A percentile compares a stretch with the other conserved stretches of the same genome.
These are phyloP conservation scores for Potamarius usumacintae DNA, from an alignment of 2,113 vertebrate genomes.

Conservation along the genomic window DNA sequence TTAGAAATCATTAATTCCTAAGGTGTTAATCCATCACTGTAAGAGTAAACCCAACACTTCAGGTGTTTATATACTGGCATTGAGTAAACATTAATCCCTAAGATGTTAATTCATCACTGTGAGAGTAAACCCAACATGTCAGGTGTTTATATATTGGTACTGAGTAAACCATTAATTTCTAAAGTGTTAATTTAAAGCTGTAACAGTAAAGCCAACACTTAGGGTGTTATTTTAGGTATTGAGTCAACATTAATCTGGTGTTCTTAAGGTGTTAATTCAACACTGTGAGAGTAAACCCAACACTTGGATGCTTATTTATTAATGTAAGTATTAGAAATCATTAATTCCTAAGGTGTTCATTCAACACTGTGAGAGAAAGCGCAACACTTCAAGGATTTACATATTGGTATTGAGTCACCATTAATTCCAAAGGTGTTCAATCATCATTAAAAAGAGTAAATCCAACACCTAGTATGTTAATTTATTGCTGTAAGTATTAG, in stretches of 20 bases:
- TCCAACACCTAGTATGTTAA: background rate
- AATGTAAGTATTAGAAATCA: background rate
- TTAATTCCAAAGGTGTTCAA: background rate
- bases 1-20: background rate
- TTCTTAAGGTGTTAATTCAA: background rate
- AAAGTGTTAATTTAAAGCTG: too few relatives aligned
- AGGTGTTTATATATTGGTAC: too few relatives aligned
- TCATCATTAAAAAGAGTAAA: background rate
- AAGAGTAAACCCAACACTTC: background rate
- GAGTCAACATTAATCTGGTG: background rate
- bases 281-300: background rate
- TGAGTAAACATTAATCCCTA: background rate
- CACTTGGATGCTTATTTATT: background rate
- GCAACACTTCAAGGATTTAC: background rate
- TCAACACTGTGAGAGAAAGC: background rate
- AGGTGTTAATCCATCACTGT: too few relatives aligned
- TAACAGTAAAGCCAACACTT: background rate
- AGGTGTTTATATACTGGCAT: too few relatives aligned
- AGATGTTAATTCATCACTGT: background rate
- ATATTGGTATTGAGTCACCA: too few relatives aligned
- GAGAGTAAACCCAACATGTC: background rate
- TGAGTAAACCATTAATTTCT: background rate
- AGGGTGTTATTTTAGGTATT: background rate
- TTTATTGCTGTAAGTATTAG: too few relatives aligned
- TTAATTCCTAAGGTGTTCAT: background rate